These are phyloP conservation scores for Siniperca chuatsi DNA, from an alignment of 2,113 vertebrate genomes.

Conservation along the genomic window DNA sequence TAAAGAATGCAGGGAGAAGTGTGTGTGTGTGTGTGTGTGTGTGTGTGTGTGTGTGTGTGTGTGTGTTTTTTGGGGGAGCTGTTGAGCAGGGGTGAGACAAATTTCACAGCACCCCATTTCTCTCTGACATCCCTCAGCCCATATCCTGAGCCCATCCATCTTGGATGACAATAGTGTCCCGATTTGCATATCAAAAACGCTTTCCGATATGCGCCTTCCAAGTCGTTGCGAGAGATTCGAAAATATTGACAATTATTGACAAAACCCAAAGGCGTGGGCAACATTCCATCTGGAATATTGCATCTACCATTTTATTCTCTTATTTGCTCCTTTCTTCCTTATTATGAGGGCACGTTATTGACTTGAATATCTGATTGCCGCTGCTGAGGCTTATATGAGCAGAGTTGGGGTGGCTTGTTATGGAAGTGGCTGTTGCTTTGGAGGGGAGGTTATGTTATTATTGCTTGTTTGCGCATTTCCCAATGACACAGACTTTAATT, in stretches of 20 bases:
- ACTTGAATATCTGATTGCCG: conserved; percentile 71
- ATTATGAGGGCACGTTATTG: conserved; percentile 64
- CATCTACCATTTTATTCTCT: conserved; percentile 59
- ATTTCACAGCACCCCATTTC: conserved; percentile 66
- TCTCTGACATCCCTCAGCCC: conserved; percentile 59
- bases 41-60: background rate
- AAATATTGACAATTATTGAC: conserved; percentile 79
- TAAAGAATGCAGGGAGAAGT: conserved; percentile 38
- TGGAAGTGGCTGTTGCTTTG: conserved; percentile 49
- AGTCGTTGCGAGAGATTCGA: conserved; percentile 73
- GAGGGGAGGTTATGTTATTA: conserved; percentile 61
- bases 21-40: background rate
- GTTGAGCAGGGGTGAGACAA: conserved; percentile 47
- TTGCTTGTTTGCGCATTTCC: conserved; percentile 80
- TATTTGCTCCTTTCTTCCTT: conserved; percentile 52
- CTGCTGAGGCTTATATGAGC: conserved; percentile 47
- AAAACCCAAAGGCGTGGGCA: conserved; percentile 49
- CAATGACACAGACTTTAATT: conserved; percentile 83
- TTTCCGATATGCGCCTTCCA: conserved; percentile 67
- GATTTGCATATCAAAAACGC: conserved; percentile 78
- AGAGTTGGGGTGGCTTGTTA: conserved; percentile 25
- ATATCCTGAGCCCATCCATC: conserved; percentile 71
- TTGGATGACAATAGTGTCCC: conserved; percentile 68
- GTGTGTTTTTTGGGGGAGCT: background rate
- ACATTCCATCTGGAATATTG: conserved; percentile 69